These are phyloP conservation scores for Dryas iulia DNA, from an alignment of 1,140 invertebrate genomes.

Conservation along the genomic window DNA sequence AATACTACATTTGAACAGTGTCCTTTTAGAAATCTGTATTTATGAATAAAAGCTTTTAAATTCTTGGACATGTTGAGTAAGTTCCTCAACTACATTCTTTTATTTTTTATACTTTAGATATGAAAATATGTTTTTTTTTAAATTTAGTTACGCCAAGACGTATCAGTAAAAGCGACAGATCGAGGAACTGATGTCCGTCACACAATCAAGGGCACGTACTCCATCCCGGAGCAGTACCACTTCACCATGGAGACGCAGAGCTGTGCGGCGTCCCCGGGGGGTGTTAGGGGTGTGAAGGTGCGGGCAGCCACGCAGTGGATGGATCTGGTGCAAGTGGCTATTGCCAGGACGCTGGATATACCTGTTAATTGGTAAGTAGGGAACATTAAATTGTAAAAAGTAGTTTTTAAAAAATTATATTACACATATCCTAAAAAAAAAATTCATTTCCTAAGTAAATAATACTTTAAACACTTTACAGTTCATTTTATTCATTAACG, in stretches of 20 bases:
- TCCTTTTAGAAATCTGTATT: too few relatives aligned
- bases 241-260: conserved; percentile 86
- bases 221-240: conserved; percentile 81
- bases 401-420: too few relatives aligned
- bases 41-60: too few relatives aligned
- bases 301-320: conserved; percentile 85
- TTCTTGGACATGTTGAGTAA: too few relatives aligned
- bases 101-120: too few relatives aligned
- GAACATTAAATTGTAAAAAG: too few relatives aligned
- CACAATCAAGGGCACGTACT: conserved; percentile 78
- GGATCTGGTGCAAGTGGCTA: conserved; percentile 82
- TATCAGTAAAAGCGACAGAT: conserved; percentile 37
- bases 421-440: too few relatives aligned
- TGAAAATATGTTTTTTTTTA: neutral
- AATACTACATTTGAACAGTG: too few relatives aligned
- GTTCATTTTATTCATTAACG: too few relatives aligned
- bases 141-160: conserved; percentile 50
- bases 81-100: too few relatives aligned
- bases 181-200: conserved; percentile 66
- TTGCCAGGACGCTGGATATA: conserved; percentile 81
- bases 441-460: too few relatives aligned
- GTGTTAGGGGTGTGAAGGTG: conserved; percentile 75
- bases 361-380: conserved; percentile 59
- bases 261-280: conserved; percentile 47
- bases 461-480: too few relatives aligned